Evolutionary conservation across 2,888 invertebrate species (phyloP), one percentile per base, ranked within the genome.

Genomic region (Mechanitis mazaeus): DNA sequence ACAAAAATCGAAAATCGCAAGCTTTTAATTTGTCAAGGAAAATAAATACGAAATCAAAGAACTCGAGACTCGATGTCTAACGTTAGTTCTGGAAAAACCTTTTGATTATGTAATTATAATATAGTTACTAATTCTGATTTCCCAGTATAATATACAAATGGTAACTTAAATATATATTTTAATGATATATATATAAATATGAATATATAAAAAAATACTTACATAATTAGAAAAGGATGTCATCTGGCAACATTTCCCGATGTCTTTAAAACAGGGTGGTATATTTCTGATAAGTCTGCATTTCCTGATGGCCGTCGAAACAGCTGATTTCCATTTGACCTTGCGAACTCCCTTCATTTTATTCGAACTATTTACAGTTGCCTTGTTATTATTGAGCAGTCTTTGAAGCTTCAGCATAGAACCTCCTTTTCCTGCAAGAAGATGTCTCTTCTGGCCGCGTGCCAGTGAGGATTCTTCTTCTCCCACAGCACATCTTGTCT

Each of bases 301-400:
- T 84, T 84, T 87, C 85, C 84, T 84, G 80, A 79, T 79, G 75
- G 80, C 81, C 78, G 76, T 76, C 75, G 76, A 79, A 78, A 85
- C 88, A 89, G 88, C 88, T 89, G 88, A 84, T 83, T 77, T 79
- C 81, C 82, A 83, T 83, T 77, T 82, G 85, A 85, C 87, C 85
- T 87, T 85, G 85, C 75, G 74, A 73, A 75, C 75, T 79, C 81
- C 78, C 72, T 73, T 76, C 71, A 71, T 73, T 76, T 78, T 80
- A 79, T 81, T 77, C 80, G 78, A 79, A 81, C 74, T 85, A 87
- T 87, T 79, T 87, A 87, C 85, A 85, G 70, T 77, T 74, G 79
- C 76, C 71, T 69, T 71, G 72, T 78, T 78, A 72, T 78, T 77
- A 71, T 76, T 68, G 75, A 77, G 77, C 75, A 70, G 74, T 70